Base-by-base conservation (phyloP, 2,888 invertebrate genomes). In the Nomada hirtipes region DNA sequence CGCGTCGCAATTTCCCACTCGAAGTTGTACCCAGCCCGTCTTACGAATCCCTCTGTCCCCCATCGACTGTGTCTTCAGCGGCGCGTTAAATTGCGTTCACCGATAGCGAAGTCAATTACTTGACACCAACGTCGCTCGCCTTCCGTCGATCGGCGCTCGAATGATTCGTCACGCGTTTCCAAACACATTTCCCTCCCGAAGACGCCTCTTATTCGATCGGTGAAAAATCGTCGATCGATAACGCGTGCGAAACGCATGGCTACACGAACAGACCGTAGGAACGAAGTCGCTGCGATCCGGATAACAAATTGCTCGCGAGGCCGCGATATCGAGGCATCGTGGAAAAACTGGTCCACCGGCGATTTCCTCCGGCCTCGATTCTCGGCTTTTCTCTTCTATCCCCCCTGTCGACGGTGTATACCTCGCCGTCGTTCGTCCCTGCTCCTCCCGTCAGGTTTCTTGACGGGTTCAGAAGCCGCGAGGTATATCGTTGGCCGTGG, bases 21-120 rank as follows among this genome's bases (percentile, higher is more conserved):
- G 53, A 23, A 68, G n/a, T 44, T 36, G 36, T 36, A 36, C 36
- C 36, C 36, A 36, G 57, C 13, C 59, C 70, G 77, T 64, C 79
- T 79, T 73, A 47, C 73, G 79, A 73, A 73, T 79, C 69, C 26
- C 53, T 47, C 44, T 15, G 67, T 63, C 78, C 60, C 68, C 65
- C 69, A 68, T 68, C 68, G 79, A 47, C 64, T 77, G 29, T 50
- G 76, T 79, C 79, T 79, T 53, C 77, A 42, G 64, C 60, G 53
- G 53, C 64, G 26, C 79, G 78, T 80, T 80, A 80, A 78, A 79
- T 81, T 73, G 80, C 80, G 79, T 53, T 79, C 73, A 63, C 73
- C 73, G 64, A 79, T 68, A 63, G 79, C 57, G 68, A 73, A 79
- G 73, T 81, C 73, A 72, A 73, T 79, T 73, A 79, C 73, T 81